These are phyloP conservation scores for Petaurus breviceps DNA, from an alignment of 2,113 vertebrate genomes.

Conservation along the genomic window DNA sequence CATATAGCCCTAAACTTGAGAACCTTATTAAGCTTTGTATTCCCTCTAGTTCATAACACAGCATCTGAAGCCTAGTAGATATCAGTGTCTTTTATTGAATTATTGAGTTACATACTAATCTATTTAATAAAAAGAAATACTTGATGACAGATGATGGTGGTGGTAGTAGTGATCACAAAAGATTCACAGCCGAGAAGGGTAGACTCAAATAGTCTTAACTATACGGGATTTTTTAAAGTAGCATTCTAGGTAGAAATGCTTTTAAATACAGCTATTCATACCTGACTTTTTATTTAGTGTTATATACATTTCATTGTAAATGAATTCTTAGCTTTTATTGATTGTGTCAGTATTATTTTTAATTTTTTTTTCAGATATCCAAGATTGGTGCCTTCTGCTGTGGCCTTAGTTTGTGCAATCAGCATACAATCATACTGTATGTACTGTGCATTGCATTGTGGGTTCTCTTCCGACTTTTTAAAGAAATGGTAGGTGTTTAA, in stretches of 20 bases:
- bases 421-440: slow-evolving; percentile 95
- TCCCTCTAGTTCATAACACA: neutral
- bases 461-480: slow-evolving; percentile 88
- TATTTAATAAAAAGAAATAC: neutral
- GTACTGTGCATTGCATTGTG: slow-evolving; percentile 89
- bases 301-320: neutral
- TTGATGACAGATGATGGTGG: neutral
- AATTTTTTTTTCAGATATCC: slow-evolving; percentile 85
- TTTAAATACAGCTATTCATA: neutral
- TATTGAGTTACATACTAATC: neutral
- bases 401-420: slow-evolving; percentile 96
- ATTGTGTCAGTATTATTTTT: neutral
- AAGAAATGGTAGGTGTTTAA: slow-evolving; percentile 83
- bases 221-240: neutral
- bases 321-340: slow-evolving; percentile 48
- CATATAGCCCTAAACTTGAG: neutral
- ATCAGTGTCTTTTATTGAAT: neutral
- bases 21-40: neutral
- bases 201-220: neutral
- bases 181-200: neutral
- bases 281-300: neutral
- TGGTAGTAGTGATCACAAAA: neutral
- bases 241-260: neutral
- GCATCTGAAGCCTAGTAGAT: neutral
- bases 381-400: slow-evolving; percentile 93